Percentiles rank a stretch among this genome's conserved stretches.
These are phyloP conservation scores for Platorchestia sp. DNA, from an alignment of 1,140 invertebrate species.

Conservation along the genomic window DNA sequence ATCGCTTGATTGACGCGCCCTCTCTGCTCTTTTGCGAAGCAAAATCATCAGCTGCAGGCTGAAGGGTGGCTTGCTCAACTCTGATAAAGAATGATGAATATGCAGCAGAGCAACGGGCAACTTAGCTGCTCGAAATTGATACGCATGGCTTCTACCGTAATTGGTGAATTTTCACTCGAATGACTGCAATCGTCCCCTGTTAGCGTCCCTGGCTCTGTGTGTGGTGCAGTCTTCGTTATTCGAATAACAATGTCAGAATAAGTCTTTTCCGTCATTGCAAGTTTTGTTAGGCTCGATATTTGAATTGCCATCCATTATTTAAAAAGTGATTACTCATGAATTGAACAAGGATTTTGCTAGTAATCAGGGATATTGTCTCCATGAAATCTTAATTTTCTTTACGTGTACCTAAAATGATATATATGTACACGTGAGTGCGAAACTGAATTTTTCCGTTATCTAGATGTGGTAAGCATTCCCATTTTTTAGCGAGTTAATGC, in stretches of 20 bases:
- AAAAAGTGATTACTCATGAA: no score
- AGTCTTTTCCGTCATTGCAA: no score
- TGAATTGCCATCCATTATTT: no score
- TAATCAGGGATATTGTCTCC: no score
- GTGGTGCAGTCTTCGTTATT: no score
- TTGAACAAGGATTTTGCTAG: no score
- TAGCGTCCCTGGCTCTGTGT: no score
- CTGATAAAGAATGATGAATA: conserved; percentile 52
- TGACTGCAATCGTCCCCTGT: not conserved
- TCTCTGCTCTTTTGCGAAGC: conserved; percentile 21
- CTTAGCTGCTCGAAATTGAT: not conserved
- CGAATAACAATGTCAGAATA: no score
- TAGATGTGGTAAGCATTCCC: not conserved
- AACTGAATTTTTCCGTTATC: not conserved
- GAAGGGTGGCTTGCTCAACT: conserved; percentile 45
- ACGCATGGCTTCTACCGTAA: not conserved
- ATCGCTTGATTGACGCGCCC: conserved; percentile 46
- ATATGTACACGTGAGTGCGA: no score
- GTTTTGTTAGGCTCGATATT: no score
- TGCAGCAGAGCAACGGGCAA: not conserved
- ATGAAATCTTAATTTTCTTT: no score
- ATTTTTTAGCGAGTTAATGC: not conserved
- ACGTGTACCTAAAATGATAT: no score
- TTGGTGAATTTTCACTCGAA: not conserved
- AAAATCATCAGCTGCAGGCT: conserved; percentile 27